Base-by-base conservation (phyloP, 2,797 vertebrate species). In the Aselliscus stoliczkanus region DNA sequence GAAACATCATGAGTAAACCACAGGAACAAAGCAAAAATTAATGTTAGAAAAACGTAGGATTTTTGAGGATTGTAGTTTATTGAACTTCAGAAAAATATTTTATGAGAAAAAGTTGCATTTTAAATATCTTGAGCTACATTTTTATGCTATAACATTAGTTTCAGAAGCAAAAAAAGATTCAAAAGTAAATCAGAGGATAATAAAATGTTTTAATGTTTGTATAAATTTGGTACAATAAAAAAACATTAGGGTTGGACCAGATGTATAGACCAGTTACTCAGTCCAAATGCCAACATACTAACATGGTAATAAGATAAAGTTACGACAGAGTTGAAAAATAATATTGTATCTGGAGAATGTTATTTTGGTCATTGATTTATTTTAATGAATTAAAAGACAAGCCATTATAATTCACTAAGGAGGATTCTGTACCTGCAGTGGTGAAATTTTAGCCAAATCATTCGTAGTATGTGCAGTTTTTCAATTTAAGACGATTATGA, bases 341-440 rank as follows among this genome's bases (percentile, higher is more conserved):
- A 39, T 83, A 58, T 20, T 60, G 27, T 62, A 76, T 70, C 39
- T 90, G 70, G 77, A 96, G 89, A 84, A 42, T 67, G 25, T 83
- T 82, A 67, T 90, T 86, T 77, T 92, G n/a, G 9, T 82, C 69
- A 90, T 10, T 75, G 42, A 75, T 95, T 84, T 60, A 82, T 86
- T 93, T 96, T 77, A 90, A 54, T 85, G 54, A 77, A 70, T 88
- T 82, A 75, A 83, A 83, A 85, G 17, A 70, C 5, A 29, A 81
- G 42, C 90, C n/a, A 15, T 58, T 31, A 50, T 80, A 73, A 82
- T 87, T 88, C 29, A 18, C 20, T 88, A 69, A 94, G 67, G 39
- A 87, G n/a, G 42, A 9, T 60, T 79, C n/a, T 79, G 2, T 80
- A 50, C 39, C 37, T 75, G 14, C 42, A 58, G 5, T 69, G 37